Base-by-base conservation (phyloP, 2,113 vertebrate species). In the Pedionomus torquatus region DNA sequence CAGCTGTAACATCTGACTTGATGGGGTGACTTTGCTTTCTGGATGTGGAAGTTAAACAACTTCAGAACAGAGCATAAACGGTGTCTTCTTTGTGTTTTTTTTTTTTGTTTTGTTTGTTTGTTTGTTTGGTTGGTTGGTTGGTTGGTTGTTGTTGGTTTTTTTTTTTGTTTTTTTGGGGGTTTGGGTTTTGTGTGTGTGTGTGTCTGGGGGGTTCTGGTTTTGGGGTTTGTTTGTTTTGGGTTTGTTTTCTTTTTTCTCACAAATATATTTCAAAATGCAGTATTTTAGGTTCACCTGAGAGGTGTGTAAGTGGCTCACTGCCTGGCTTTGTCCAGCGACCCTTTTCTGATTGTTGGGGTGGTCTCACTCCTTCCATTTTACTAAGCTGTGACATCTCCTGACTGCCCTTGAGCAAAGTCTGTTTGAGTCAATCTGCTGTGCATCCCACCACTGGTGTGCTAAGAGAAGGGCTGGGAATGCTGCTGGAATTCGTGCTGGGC, bases 231-330 rank as follows among this genome's bases (percentile, higher is more conserved):
- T 28, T 28, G 24, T 30, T 54, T 30, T 46, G 19, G 18, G 18
- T 19, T 46, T 46, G 7, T 8, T 10, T 17, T 9, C 21, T 3
- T 24, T 43, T 51, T 49, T 28, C 11, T 7, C 2, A 10, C 3
- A 21, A 51, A 9, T 10, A 13, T 64, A 44, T 72, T 79, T 71
- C 33, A 24, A 79, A 87, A 79, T 25, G 25, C 19, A 31, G 18
- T 69, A 60, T 91, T 97, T 97, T 81, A 77, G 64, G 43, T 91
- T 55, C 65, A 61, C 39, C 55, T 70, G 84, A 86, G 87, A 95
- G 89, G 37, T 60, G 46, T 93, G 66, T 83, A 86, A 95, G 83
- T 23, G 63, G 20, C 75, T 96, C 37, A 2, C 41, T 95, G 71
- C 25, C 48, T 9, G 3, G 25, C 37, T 65, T 48, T 43, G 49